Evolutionary conservation across 2,797 vertebrate species (phyloP), one percentile per base, ranked within the genome.

Genomic region (Cygnus olor): DNA sequence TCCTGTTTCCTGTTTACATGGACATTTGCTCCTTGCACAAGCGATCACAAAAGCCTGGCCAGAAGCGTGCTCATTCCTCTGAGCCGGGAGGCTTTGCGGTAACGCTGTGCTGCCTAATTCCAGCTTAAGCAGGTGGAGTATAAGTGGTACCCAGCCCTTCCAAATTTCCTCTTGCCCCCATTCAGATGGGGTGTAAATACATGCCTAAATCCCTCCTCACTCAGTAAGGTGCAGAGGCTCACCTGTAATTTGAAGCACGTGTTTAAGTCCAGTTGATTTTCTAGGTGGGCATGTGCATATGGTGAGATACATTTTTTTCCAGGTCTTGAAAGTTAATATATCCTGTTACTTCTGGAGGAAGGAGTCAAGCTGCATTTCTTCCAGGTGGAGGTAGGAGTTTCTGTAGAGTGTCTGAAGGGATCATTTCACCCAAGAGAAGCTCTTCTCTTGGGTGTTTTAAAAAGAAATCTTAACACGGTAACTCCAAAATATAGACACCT

Each of bases 11-110:
- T 94, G 82, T 91, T 93, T 61, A 6, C 8, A 0, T 0, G 28
- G n/a, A 16, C 10, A 0, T 2, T 51, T 36, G 65, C 40, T 88
- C 57, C 8, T 6, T 2, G 22, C 10, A 2, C 5, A 65, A 80
- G 40, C 30, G 4, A 1, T 72, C 0, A 0, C 0, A 4, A 77
- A 30, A 78, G 54, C 42, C 20, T 2, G 11, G 36, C 34, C 19
- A 1, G 85, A 56, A 42, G 49, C 2, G 1, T 3, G 70, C 28
- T 51, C 6, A 0, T 32, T 24, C 30, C 49, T 64, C 5, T 5
- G 65, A 91, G 54, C 69, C 36, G 28, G 42, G 44, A 61, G 44
- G 25, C 21, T 87, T 85, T 22, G 13, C 49, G 36, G 45, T 7
- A 34, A 32, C 0, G 2, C 40, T 15, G 24, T 27, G 53, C 58